Evolutionary conservation across 2,113 vertebrate species (phyloP), one percentile per base, ranked within the genome.

Genomic region (Eupsittula cactorum): DNA sequence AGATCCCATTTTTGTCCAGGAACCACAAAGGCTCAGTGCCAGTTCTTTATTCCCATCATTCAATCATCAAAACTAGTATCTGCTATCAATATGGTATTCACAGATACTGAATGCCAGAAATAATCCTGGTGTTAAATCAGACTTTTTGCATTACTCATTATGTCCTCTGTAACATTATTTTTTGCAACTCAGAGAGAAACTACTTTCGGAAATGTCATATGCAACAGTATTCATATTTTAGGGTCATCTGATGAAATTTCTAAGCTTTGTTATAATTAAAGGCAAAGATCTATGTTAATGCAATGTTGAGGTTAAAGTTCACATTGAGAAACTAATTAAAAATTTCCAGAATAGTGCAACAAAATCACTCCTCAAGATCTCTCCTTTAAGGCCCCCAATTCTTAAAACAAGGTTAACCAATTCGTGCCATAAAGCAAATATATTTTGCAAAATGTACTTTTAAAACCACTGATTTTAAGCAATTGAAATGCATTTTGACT

Each of bases 51-150:
- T 96, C 63, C 35, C 86, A 78, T 97, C 94, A 91, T 93, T 95
- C 80, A 95, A 46, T 96, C 92, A 83, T 84, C 92, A 93, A 95
- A 97, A 55, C 64, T 42, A 19, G 31, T 91, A 75, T 73, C 73
- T 85, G 59, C 65, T 94, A 92, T 97, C 97, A 92, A 96, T 88
- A 90, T 65, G 92, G 68, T 94, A 79, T 95, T 96, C 95, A 92
- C 86, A 96, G 90, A 92, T 59, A 74, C 49, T 90, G 55, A 53
- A 67, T 77, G 69, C 63, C 88, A 91, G 82, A 97, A 97, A 96
- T 97, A 97, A 92, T 90, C 86, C 83, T 85, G 35, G 83, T 95
- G 84, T 94, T 96, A 97, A 97, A 96, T 97, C 76, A 95, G 77
- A 92, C 42, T 88, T 95, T 77, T 73, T 96, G 71, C 62, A 95